These are phyloP conservation scores for Rhinichthys klamathensis DNA, from an alignment of 2,113 vertebrate species.

Conservation along the genomic window DNA sequence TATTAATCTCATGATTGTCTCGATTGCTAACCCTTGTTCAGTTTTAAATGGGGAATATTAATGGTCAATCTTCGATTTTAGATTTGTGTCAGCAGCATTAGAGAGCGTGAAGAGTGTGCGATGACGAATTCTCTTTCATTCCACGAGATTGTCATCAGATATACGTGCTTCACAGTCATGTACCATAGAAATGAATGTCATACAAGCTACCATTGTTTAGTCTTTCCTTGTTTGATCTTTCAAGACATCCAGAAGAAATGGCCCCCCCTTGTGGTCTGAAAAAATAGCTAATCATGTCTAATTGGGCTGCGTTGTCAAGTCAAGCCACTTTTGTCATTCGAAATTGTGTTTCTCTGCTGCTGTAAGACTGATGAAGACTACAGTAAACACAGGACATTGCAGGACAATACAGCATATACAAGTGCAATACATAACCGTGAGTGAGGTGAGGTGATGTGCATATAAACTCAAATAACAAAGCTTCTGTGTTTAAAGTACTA, in stretches of 20 bases:
- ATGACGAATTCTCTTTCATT: background rate
- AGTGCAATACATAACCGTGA: background rate
- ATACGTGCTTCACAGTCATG: background rate
- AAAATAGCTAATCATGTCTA: slow-evolving; percentile 6
- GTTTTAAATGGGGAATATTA: background rate
- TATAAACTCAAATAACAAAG: background rate
- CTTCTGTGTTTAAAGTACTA: background rate
- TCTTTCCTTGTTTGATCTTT: background rate
- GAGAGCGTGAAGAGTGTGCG: background rate
- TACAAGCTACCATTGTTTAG: background rate
- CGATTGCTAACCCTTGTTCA: background rate
- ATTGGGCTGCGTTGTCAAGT: background rate
- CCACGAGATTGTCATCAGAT: background rate
- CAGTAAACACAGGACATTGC: background rate
- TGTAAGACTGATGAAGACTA: background rate
- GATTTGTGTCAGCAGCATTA: background rate
- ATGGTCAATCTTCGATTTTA: background rate
- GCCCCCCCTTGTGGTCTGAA: slow-evolving; percentile 15
- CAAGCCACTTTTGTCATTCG: background rate
- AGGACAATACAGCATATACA: background rate
- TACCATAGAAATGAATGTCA: background rate
- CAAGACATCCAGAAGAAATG: background rate
- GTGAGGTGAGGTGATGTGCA: too few relatives aligned
- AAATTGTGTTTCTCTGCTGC: background rate
- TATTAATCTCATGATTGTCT: background rate